Evolutionary conservation across 1,140 invertebrate genomes (phyloP).

Genomic region (Bombus superbus): DNA sequence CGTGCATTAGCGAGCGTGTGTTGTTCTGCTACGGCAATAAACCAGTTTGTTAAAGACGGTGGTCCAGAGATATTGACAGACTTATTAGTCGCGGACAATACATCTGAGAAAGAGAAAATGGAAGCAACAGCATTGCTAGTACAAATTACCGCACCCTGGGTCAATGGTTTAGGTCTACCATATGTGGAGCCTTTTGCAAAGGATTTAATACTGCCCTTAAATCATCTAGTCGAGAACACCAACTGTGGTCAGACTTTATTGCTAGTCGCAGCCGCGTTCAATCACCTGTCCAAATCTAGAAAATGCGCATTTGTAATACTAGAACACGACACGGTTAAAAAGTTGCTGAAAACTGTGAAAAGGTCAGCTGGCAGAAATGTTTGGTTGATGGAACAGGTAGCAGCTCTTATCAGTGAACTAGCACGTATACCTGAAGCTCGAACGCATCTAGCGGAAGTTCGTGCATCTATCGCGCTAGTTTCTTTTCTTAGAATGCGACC

Average conservation of each 20-base stretch:
- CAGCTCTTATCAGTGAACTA: slow-evolving; percentile 91
- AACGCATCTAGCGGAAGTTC: slow-evolving; percentile 84
- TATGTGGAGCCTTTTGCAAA: slow-evolving; percentile 71
- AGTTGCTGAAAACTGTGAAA: slow-evolving; percentile 82
- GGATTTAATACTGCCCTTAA: slow-evolving; percentile 75
- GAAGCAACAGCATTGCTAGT: slow-evolving; percentile 89
- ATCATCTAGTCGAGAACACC: slow-evolving; percentile 82
- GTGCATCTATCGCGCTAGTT: slow-evolving; percentile 88
- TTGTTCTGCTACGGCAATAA: slow-evolving; percentile 85
- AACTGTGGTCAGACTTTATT: slow-evolving; percentile 86
- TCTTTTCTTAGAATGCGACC: slow-evolving; percentile 89
- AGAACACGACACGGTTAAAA: slow-evolving; percentile 83
- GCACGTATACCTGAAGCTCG: slow-evolving; percentile 87
- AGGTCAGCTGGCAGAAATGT: slow-evolving; percentile 79
- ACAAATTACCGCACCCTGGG: slow-evolving; percentile 89
- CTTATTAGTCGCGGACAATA: slow-evolving; percentile 78
- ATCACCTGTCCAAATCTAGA: slow-evolving; percentile 84
- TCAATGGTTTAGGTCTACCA: slow-evolving; percentile 80
- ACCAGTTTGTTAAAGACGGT: slow-evolving; percentile 85
- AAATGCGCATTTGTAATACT: slow-evolving; percentile 83
- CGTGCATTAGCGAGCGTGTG: slow-evolving; percentile 87
- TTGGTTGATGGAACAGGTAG: slow-evolving; percentile 89
- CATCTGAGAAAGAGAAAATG: slow-evolving; percentile 82
- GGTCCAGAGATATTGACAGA: slow-evolving; percentile 86
- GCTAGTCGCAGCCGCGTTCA: slow-evolving; percentile 86